Percentiles rank a stretch among this genome's conserved stretches.
phyloP scores from a whole-genome alignment of 2,888 invertebrate genomes.

The Malthinus seriepunctatus region DNA sequence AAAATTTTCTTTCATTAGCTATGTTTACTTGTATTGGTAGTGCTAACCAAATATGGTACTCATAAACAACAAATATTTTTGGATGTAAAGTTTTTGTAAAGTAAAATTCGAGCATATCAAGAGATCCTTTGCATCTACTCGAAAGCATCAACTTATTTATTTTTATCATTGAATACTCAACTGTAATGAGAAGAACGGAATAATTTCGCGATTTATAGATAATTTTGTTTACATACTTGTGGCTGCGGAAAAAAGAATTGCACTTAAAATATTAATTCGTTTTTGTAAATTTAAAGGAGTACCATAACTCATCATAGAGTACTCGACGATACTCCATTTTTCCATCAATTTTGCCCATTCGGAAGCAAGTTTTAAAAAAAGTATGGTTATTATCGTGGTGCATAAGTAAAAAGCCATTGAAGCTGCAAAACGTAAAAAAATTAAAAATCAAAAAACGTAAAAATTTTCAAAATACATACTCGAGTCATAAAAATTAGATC shows the following conservation, averaged over 20 bases:
- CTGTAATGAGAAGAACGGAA: background rate
- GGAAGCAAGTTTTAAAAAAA: constrained; percentile 58
- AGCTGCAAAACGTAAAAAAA: constrained; percentile 40
- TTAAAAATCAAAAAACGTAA: no score
- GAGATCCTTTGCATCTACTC: background rate
- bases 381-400: constrained; percentile 56
- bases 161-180: background rate
- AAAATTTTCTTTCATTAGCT: background rate
- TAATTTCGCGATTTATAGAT: background rate
- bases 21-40: constrained; percentile 1
- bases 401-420: constrained; percentile 61
- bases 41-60: background rate
- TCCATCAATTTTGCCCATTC: constrained; percentile 54
- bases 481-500: background rate
- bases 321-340: constrained; percentile 52
- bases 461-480: constrained; percentile 7
- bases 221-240: constrained; percentile 40
- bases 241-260: constrained; percentile 47
- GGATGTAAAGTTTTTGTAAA: background rate
- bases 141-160: background rate
- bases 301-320: constrained; percentile 44
- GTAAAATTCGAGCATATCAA: background rate
- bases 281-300: constrained; percentile 37
- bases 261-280: constrained; percentile 48
- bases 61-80: background rate